phyloP scores from a whole-genome alignment of 2,113 vertebrate genomes.

The Labrus mixtus region DNA sequence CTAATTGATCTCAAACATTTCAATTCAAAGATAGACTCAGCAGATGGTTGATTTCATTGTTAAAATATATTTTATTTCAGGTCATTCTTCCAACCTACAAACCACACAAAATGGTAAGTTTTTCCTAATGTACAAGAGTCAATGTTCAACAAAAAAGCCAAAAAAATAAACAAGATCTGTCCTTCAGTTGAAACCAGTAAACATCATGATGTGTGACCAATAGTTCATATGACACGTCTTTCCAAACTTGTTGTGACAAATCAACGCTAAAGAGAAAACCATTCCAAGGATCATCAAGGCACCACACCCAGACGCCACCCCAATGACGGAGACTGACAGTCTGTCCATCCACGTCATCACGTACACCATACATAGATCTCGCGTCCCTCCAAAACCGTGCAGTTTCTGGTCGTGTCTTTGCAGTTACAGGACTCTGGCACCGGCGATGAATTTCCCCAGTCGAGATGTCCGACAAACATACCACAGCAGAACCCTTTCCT shows the following conservation, averaged over 20 bases:
- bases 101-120: too few species aligned
- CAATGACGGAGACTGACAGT: background rate
- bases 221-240: too few species aligned
- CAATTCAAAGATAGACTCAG: too few species aligned
- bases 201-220: too few species aligned
- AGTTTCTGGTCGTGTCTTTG: background rate
- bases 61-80: too few species aligned
- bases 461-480: slow-evolving; percentile 16
- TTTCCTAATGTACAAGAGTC: too few species aligned
- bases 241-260: accelerated
- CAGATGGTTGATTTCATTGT: too few species aligned
- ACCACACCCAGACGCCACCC: background rate
- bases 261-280: background rate
- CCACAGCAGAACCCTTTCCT: background rate
- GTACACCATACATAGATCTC: slow-evolving; percentile 2
- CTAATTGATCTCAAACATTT: too few species aligned
- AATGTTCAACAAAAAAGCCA: too few species aligned
- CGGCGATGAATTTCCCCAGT: slow-evolving; percentile 15
- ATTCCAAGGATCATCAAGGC: slow-evolving; percentile 17
- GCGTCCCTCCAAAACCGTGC: background rate
- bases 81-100: too few species aligned
- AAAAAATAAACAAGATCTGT: too few species aligned
- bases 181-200: too few species aligned
- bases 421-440: slow-evolving; percentile 34
- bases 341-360: slow-evolving; percentile 23